Base-by-base conservation (phyloP, 2,888 invertebrate genomes). In the Thysanoteuthis rhombus region DNA sequence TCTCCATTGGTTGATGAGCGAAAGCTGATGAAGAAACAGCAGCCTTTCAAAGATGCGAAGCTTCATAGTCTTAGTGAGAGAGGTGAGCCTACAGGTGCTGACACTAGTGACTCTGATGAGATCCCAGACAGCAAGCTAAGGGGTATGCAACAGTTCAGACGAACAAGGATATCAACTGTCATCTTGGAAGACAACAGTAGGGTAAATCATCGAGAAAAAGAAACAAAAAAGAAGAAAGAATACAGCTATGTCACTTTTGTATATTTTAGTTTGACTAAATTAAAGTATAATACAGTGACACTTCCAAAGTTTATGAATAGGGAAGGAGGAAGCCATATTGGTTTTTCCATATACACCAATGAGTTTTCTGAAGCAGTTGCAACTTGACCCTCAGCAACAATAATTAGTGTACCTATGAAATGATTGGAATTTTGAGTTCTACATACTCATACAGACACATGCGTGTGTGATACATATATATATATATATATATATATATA, bases 1-100 rank as follows among this genome's bases (percentile, higher is more conserved):
- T 96, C 97, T 8, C 97, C 97, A 10, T 95, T 97, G 90, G 96
- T 96, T 40, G 97, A 96, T 94, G 96, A 97, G 93, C 95, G 97
- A 45, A 96, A 95, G 94, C 94, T 94, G 90, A 93, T 95, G 93
- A 94, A 94, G 93, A 94, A 94, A 75, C 90, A 93, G 32, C 92
- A 94, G 92, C 94, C 39, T 28, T 39, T 93, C 39, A 47, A 93
- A 58, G 93, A 93, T 58, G 36, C 36, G 42, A 93, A 58, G 58
- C 93, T 93, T 28, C 93, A 93, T 47, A 47, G 93, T 39, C 58
- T 93, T 38, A 93, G 93, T 36, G 93, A 94, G 42, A 89, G 96
- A 40, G 95, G 95, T 93, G 95, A 95, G 93, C 96, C 96, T 89
- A 95, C 96, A 93, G 95, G 96, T 92, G 96, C 96, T 94, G 96